Evolutionary conservation across 2,888 invertebrate species (phyloP).

Genomic region (Anoncus sp.): DNA sequence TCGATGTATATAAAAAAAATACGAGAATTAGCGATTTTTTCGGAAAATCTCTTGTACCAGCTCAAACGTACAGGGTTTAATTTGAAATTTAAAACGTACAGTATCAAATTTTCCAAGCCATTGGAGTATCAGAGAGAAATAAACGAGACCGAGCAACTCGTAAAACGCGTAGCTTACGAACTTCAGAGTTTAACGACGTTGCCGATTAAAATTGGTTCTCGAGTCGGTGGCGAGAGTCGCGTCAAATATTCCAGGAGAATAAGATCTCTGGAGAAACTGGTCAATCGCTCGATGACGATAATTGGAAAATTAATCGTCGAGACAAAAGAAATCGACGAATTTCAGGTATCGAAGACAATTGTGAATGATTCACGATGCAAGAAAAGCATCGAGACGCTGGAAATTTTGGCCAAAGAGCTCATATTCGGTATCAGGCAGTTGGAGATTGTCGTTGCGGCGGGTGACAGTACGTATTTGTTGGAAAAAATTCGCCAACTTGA

Average conservation of each 20-base stretch:
- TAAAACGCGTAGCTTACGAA: constrained; percentile 61
- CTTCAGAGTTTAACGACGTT: constrained; percentile 61
- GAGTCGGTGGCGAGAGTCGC: constrained; percentile 52
- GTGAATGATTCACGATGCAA: not conserved
- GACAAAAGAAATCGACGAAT: constrained; percentile 18
- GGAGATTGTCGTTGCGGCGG: constrained; percentile 60
- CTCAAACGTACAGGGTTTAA: constrained; percentile 33
- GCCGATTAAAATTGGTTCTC: constrained; percentile 55
- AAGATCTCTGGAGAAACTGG: constrained; percentile 54
- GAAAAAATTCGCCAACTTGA: constrained; percentile 68
- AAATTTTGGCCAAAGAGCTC: constrained; percentile 57
- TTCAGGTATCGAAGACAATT: not conserved
- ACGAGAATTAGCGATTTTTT: constrained; percentile 54
- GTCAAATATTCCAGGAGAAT: constrained; percentile 61
- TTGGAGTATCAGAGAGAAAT: constrained; percentile 27
- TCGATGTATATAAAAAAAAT: constrained; percentile 67
- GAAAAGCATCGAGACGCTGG: constrained; percentile 36
- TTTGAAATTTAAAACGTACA: not conserved
- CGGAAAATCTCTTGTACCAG: constrained; percentile 59
- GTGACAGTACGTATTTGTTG: constrained; percentile 56
- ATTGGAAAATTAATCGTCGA: constrained; percentile 55
- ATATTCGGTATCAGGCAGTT: constrained; percentile 66
- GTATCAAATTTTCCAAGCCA: not conserved
- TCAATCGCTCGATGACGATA: constrained; percentile 44
- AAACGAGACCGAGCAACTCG: constrained; percentile 47